Evolutionary conservation across 2,888 invertebrate species (phyloP).

Genomic region (Parnassius smintheus): DNA sequence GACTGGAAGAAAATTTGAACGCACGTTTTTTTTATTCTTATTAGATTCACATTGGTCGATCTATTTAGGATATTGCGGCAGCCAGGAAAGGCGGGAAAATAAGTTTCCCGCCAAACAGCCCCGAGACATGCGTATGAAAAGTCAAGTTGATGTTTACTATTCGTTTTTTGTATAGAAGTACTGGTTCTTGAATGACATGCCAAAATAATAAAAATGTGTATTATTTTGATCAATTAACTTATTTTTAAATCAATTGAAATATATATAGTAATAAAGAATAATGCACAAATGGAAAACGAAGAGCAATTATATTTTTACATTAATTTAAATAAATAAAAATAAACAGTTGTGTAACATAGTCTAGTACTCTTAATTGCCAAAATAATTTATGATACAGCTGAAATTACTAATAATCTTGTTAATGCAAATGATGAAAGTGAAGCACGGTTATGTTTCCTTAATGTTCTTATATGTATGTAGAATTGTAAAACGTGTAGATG

Average conservation of each 20-base stretch:
- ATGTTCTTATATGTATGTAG: slow-evolving; percentile 1
- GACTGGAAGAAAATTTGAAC: background rate
- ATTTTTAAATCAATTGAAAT: too few relatives aligned
- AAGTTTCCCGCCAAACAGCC: slow-evolving; percentile 71
- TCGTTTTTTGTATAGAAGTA: slow-evolving; percentile 35
- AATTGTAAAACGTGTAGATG: slow-evolving; percentile 8
- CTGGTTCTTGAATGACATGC: too few relatives aligned
- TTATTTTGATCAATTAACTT: too few relatives aligned
- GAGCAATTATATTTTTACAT: too few relatives aligned
- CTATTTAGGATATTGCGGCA: slow-evolving; percentile 54
- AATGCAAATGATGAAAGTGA: slow-evolving; percentile 1
- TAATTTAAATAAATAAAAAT: too few relatives aligned
- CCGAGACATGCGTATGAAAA: slow-evolving; percentile 70
- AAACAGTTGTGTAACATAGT: too few relatives aligned
- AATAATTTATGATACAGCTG: background rate
- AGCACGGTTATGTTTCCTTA: too few relatives aligned
- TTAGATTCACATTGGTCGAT: slow-evolving; percentile 60
- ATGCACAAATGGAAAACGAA: too few relatives aligned
- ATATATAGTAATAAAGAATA: too few relatives aligned
- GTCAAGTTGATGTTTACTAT: slow-evolving; percentile 60
- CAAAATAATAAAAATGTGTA: too few relatives aligned
- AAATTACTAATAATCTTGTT: background rate
- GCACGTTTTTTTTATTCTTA: slow-evolving; percentile 39
- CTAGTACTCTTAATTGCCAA: background rate
- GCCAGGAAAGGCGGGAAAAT: slow-evolving; percentile 74